A percentile compares a stretch with the other conserved stretches of the same genome.
phyloP scores from a whole-genome alignment of 2,113 vertebrate genomes.

The Passer domesticus region DNA sequence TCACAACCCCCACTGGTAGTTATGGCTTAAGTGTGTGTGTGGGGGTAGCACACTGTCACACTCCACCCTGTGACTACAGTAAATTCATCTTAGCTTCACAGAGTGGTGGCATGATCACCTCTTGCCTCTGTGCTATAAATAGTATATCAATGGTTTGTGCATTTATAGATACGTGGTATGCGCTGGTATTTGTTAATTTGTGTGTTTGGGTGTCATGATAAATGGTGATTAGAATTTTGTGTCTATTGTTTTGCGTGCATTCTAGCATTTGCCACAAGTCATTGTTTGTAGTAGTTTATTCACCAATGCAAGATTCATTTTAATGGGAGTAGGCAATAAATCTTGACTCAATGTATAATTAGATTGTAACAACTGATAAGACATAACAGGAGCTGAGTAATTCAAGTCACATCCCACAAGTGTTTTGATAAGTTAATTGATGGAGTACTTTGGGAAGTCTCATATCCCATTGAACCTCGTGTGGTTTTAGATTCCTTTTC shows the following conservation, averaged over 20 bases:
- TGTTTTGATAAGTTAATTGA: background rate
- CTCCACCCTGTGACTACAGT: background rate
- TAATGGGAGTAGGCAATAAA: background rate
- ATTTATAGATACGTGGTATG: background rate
- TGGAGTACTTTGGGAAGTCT: background rate
- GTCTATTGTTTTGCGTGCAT: background rate
- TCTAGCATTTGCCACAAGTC: background rate
- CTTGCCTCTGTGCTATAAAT: background rate
- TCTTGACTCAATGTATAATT: background rate
- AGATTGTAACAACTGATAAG: background rate
- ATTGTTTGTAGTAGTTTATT: background rate
- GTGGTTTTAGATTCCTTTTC: background rate
- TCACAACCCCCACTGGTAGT: background rate
- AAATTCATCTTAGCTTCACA: background rate
- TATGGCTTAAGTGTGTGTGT: background rate
- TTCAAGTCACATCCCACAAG: background rate
- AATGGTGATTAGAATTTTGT: background rate
- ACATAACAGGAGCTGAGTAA: background rate
- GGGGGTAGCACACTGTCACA: background rate
- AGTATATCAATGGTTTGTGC: background rate
- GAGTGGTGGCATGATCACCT: background rate
- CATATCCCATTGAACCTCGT: background rate
- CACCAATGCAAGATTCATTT: background rate
- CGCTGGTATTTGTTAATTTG: background rate
- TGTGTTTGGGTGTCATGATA: background rate